Evolutionary conservation across 2,113 vertebrate species (phyloP), one percentile per base, ranked within the genome.

Genomic region (Nycticryphes semicollaris): DNA sequence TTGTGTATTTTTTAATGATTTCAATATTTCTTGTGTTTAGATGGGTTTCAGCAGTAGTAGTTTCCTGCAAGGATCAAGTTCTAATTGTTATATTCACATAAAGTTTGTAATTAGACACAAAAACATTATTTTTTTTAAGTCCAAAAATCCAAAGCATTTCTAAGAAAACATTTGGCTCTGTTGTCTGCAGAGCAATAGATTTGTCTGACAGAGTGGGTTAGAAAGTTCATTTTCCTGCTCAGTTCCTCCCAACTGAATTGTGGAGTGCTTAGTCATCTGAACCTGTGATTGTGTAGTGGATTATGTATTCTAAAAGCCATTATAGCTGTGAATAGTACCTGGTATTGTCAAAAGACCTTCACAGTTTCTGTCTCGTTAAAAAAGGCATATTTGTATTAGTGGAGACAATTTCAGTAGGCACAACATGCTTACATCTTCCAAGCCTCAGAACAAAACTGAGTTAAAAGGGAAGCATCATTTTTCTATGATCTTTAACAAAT

Each of bases 271-370:
- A 90, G 83, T 92, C 89, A 90, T 72, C 64, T 77, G 73, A 92
- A 84, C 79, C 86, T 74, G 68, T 66, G 94, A 86, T 80, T 86
- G 80, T 89, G 21, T 53, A n/a, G 84, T 67, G 69, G 45, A 48
- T 94, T 56, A 62, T n/a, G 69, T 91, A 84, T 93, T 87, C 63
- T 96, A 73, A 86, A 94, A 96, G 43, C 10, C 23, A 37, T 84
- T 78, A 13, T 7, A 67, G 41, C 84, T 95, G n/a, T 93, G 92
- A 89, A 45, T 75, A 62, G 87, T 84, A 81, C 31, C 50, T 84
- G 47, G 50, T 84, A 23, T 84, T 22, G 3, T 86, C 59, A 81
- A 67, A 91, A 92, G 47, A 78, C 47, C 51, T 89, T 81, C 73
- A 66, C 60, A 54, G 37, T 84, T 94, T 83, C 45, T 53, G 16